These are phyloP conservation scores for Cylindroiulus punctatus DNA, from an alignment of 2,888 invertebrate species.

Conservation along the genomic window DNA sequence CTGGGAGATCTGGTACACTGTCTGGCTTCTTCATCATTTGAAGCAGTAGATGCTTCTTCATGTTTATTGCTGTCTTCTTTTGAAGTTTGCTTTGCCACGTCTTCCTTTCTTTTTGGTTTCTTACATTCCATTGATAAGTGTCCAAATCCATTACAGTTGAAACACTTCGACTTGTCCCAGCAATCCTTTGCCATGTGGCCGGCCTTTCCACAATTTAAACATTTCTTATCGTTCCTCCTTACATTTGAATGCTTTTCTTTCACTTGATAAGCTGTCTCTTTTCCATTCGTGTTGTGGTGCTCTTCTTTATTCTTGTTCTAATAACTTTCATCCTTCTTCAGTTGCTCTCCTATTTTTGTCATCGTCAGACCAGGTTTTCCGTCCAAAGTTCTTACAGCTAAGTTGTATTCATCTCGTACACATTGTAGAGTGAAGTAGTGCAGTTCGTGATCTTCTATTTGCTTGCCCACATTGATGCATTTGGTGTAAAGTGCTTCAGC, in stretches of 20 bases:
- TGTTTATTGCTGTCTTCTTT: no score
- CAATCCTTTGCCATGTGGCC: background rate
- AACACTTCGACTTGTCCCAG: background rate
- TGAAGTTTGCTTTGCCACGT: no score
- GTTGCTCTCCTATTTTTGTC: background rate
- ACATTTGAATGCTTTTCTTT: background rate
- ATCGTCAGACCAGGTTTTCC: background rate
- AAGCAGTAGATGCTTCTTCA: no score
- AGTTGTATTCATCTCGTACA: background rate
- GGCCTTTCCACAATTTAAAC: background rate
- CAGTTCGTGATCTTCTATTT: background rate
- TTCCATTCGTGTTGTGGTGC: background rate
- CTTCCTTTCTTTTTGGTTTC: no score
- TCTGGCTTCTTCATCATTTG: no score
- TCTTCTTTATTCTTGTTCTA: background rate
- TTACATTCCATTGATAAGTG: no score
- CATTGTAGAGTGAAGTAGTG: background rate
- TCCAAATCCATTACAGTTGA: no score
- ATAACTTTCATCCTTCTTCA: background rate
- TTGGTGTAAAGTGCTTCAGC: background rate
- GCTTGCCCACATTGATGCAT: background rate
- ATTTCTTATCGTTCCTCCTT: background rate
- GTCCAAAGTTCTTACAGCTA: background rate
- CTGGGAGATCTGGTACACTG: no score
- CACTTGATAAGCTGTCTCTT: background rate